Conservation (phyloP, 2,113 vertebrate species). For the Morone saxatilis region DNA sequence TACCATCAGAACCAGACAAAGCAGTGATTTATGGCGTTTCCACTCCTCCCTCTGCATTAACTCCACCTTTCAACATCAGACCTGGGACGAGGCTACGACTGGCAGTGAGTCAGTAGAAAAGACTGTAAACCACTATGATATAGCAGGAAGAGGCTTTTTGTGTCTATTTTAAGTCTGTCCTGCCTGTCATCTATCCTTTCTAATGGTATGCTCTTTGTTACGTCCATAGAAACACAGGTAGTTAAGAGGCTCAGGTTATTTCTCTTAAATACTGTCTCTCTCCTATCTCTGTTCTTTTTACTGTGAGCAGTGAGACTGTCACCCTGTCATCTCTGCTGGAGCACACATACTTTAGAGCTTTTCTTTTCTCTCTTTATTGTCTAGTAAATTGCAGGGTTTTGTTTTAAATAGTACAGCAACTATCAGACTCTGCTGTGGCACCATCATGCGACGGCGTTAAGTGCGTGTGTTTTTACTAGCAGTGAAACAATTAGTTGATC, state of each 20-base stretch:
- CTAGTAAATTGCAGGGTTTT: conserved; percentile 44
- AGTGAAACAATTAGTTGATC: not conserved
- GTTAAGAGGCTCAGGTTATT: conserved; percentile 69
- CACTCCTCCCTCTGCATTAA: conserved; percentile 57
- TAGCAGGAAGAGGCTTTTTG: conserved; percentile 41
- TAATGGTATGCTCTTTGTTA: conserved; percentile 67
- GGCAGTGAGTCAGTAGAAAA: conserved; percentile 61
- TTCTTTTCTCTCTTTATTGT: conserved; percentile 51
- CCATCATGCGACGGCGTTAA: not conserved
- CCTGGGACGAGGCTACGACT: conserved; percentile 8
- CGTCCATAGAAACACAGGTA: conserved; percentile 53
- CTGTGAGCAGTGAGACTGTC: conserved; percentile 32
- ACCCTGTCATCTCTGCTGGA: conserved; percentile 71
- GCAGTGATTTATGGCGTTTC: conserved; percentile 52
- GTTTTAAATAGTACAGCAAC: conserved; percentile 17
- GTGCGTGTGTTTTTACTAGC: not conserved
- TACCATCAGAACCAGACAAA: conserved; percentile 57
- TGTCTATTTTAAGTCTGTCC: conserved; percentile 28
- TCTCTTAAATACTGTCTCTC: conserved; percentile 60
- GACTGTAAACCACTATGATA: conserved; percentile 59
- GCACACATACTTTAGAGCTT: conserved; percentile 72
- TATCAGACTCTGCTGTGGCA: not conserved
- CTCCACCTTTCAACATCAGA: conserved; percentile 50
- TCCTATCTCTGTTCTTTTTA: conserved; percentile 21
- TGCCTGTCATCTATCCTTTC: conserved; percentile 66